phyloP scores from a whole-genome alignment of 1,140 invertebrate species.

The Anastatus disparis region DNA sequence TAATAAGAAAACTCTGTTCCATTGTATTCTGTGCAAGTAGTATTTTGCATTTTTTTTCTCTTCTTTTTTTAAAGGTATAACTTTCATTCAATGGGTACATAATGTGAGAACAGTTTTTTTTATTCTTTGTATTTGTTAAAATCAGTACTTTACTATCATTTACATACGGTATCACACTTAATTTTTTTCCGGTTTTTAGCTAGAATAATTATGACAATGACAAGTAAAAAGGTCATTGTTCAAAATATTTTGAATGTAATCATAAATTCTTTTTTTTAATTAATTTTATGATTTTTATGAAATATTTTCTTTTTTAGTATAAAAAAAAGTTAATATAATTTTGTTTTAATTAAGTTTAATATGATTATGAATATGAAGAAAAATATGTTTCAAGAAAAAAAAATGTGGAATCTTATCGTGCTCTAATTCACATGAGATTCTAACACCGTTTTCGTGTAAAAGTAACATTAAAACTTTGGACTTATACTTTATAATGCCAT shows the following conservation, averaged over 20 bases:
- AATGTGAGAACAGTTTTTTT: neutral
- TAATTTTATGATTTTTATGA: too few species aligned
- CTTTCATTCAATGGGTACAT: slow-evolving; percentile 18
- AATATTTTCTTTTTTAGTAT: too few species aligned
- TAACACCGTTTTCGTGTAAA: slow-evolving; percentile 6
- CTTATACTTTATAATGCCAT: too few species aligned
- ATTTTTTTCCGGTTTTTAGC: slow-evolving; percentile 1
- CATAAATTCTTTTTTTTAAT: too few species aligned
- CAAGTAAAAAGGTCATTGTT: too few species aligned
- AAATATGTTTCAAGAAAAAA: neutral
- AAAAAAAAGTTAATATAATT: too few species aligned
- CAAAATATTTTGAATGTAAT: too few species aligned
- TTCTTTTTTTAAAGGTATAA: slow-evolving; percentile 15
- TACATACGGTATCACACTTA: neutral
- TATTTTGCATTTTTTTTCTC: slow-evolving; percentile 16
- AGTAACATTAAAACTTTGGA: slow-evolving; percentile 4
- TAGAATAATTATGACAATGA: neutral
- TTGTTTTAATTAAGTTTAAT: slow-evolving; percentile 1
- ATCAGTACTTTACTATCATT: neutral
- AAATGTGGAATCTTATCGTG: slow-evolving; percentile 6
- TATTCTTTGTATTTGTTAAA: slow-evolving; percentile 11
- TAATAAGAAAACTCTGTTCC: slow-evolving; percentile 8
- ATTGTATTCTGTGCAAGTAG: neutral
- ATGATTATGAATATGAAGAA: neutral
- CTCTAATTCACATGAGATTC: slow-evolving; percentile 27